phyloP scores from a whole-genome alignment of 2,888 invertebrate species.

The Eristalis intricaria region DNA sequence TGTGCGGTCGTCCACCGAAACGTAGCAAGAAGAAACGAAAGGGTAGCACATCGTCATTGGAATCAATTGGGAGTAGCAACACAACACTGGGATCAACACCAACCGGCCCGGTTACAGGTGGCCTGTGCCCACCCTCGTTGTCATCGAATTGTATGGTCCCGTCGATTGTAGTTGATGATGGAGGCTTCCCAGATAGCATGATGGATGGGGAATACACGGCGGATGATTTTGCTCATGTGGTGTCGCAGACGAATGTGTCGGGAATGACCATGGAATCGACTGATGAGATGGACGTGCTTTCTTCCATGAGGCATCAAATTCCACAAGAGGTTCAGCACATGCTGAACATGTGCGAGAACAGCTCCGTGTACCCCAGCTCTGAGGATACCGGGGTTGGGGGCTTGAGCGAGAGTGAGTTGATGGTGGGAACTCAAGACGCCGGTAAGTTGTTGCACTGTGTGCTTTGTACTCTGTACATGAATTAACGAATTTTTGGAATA shows the following conservation, averaged over 20 bases:
- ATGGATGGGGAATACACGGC: slow-evolving; percentile 53
- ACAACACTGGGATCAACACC: slow-evolving; percentile 66
- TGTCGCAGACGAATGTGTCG: slow-evolving; percentile 75
- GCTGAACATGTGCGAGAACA: slow-evolving; percentile 83
- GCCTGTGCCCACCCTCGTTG: slow-evolving; percentile 74
- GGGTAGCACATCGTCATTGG: slow-evolving; percentile 79
- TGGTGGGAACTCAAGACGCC: slow-evolving; percentile 82
- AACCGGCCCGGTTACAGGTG: slow-evolving; percentile 19
- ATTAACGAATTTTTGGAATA: neutral
- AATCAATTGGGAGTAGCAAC: slow-evolving; percentile 79
- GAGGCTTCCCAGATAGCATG: slow-evolving; percentile 38
- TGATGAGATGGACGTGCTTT: slow-evolving; percentile 54
- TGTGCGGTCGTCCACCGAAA: slow-evolving; percentile 82
- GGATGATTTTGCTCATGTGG: slow-evolving; percentile 77
- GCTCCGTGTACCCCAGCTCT: slow-evolving; percentile 85
- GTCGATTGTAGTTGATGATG: slow-evolving; percentile 72
- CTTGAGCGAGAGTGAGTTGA: slow-evolving; percentile 84
- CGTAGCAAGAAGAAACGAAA: slow-evolving; percentile 82
- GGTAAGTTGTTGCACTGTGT: slow-evolving; percentile 74
- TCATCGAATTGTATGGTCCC: slow-evolving; percentile 71
- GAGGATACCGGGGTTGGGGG: slow-evolving; percentile 84
- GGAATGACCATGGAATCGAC: slow-evolving; percentile 55
- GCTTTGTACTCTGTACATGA: neutral
- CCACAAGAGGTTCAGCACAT: slow-evolving; percentile 77
- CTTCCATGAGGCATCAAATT: slow-evolving; percentile 64